Conservation (phyloP, 2,797 vertebrate species). For the Brachymystax lenok region DNA sequence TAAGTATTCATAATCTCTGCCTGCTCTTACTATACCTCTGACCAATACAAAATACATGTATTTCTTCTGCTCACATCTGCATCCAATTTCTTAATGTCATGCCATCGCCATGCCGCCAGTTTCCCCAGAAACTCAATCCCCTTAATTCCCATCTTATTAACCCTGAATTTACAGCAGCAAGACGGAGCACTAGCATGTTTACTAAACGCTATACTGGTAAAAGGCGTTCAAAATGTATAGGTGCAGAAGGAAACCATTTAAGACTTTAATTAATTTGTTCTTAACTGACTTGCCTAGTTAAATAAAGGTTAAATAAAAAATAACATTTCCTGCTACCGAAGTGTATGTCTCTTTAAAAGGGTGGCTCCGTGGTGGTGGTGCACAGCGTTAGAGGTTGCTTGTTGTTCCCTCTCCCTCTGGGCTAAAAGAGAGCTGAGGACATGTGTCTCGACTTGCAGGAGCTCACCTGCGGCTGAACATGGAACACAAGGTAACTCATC, state of each 20-base stretch:
- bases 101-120: slow-evolving; percentile 7
- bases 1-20: background rate
- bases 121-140: too few species aligned
- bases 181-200: too few species aligned
- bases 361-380: slow-evolving; percentile 14
- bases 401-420: slow-evolving; percentile 20
- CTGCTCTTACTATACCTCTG: background rate
- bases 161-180: too few species aligned
- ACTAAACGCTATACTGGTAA: too few species aligned
- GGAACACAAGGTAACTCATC: slow-evolving; percentile 59
- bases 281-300: too few species aligned
- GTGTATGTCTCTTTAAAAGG: background rate
- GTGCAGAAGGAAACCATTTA: too few species aligned
- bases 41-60: slow-evolving; percentile 22
- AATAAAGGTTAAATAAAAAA: too few species aligned
- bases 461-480: slow-evolving; percentile 51
- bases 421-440: slow-evolving; percentile 38
- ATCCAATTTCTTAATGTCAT: slow-evolving; percentile 57
- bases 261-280: too few species aligned
- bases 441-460: slow-evolving; percentile 47
- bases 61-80: slow-evolving; percentile 36
- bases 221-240: too few species aligned
- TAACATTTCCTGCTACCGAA: background rate
- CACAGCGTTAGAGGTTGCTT: background rate
- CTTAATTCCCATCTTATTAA: too few species aligned